These are phyloP conservation scores for Mirounga angustirostris DNA, from an alignment of 2,113 vertebrate genomes.

Conservation along the genomic window DNA sequence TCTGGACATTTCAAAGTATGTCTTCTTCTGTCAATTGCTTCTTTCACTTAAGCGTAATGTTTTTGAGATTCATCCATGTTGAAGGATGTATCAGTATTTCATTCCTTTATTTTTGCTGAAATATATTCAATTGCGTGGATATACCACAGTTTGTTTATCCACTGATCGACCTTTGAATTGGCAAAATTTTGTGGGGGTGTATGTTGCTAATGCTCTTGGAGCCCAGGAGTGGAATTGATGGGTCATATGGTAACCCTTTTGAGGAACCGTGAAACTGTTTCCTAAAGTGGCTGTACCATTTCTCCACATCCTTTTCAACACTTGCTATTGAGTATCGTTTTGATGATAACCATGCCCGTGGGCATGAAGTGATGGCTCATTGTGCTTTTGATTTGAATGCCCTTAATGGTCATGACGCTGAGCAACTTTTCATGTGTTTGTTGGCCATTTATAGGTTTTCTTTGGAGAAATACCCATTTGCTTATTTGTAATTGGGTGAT, in stretches of 20 bases:
- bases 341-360: background rate
- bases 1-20: constrained; percentile 24
- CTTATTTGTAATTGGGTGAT: background rate
- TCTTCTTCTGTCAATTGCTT: constrained; percentile 49
- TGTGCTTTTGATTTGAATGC: constrained; percentile 40
- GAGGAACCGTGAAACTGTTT: background rate
- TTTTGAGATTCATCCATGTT: constrained; percentile 33
- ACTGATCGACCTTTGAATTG: background rate
- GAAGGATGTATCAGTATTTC: background rate
- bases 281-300: background rate
- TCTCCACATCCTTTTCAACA: constrained; percentile 15
- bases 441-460: background rate
- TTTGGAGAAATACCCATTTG: constrained; percentile 50
- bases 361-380: background rate
- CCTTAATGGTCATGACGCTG: constrained; percentile 31
- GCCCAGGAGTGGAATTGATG: constrained; percentile 25
- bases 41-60: constrained; percentile 22
- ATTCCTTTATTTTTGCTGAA: constrained; percentile 42
- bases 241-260: background rate
- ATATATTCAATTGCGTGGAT: constrained; percentile 2
- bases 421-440: constrained; percentile 45
- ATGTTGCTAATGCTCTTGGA: constrained; percentile 18
- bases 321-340: background rate
- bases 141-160: background rate
- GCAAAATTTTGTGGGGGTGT: constrained; percentile 17